phyloP scores from a whole-genome alignment of 1,140 invertebrate species.

The Drosophila sucinea region DNA sequence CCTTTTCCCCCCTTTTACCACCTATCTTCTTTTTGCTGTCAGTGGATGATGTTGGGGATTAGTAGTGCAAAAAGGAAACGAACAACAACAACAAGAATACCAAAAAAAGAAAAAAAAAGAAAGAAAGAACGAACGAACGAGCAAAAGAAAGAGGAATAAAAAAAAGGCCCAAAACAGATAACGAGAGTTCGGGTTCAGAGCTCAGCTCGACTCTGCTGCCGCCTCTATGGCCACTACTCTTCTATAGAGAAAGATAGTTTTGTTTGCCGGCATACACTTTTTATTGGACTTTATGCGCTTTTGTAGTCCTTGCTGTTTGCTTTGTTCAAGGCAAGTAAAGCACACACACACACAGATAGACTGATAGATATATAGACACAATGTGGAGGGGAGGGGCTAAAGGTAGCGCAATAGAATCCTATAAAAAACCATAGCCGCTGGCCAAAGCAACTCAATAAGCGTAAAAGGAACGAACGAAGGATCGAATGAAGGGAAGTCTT shows the following conservation, averaged over 20 bases:
- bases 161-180: conserved; percentile 74
- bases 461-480: conserved; percentile 26
- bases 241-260: conserved; percentile 75
- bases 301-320: conserved; percentile 59
- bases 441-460: conserved; percentile 74
- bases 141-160: conserved; percentile 21
- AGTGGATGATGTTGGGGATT: conserved; percentile 63
- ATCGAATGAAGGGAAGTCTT: conserved; percentile 50
- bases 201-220: conserved; percentile 1
- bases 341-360: background rate
- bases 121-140: background rate
- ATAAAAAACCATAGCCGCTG: conserved; percentile 70
- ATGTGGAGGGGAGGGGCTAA: background rate
- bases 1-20: background rate
- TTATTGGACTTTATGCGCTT: conserved; percentile 81
- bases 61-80: conserved; percentile 72
- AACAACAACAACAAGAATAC: conserved; percentile 24
- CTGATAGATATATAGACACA: background rate
- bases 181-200: conserved; percentile 43
- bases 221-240: conserved; percentile 20
- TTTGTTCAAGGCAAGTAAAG: conserved; percentile 45
- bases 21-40: conserved; percentile 25
- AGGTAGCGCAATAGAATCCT: conserved; percentile 41
- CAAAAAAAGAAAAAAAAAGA: background rate
- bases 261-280: conserved; percentile 72